Evolutionary conservation across 2,888 invertebrate genomes (phyloP).

Genomic region (Coronaproctus castanopsis): DNA sequence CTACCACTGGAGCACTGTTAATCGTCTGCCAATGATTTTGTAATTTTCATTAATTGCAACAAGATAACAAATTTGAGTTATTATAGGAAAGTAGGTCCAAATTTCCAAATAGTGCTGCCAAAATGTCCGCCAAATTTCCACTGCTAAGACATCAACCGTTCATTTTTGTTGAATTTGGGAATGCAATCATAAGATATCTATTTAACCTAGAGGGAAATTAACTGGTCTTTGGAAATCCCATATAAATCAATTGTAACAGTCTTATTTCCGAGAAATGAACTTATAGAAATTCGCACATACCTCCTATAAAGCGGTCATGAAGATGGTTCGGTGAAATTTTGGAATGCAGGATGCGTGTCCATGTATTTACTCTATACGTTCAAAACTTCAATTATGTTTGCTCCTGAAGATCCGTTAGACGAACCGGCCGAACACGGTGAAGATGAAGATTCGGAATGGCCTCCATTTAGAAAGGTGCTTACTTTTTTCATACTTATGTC

Average conservation of each 20-base stretch:
- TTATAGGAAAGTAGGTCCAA: not conserved
- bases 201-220: too few species aligned
- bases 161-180: not conserved
- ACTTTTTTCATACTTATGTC: too few species aligned
- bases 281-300: too few species aligned
- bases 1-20: not conserved
- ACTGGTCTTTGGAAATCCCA: too few species aligned
- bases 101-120: not conserved
- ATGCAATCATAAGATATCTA: not conserved
- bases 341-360: constrained; percentile 73
- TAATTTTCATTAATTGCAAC: not conserved
- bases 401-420: constrained; percentile 33
- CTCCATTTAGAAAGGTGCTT: constrained; percentile 67
- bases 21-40: not conserved
- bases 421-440: constrained; percentile 24
- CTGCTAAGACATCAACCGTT: not conserved
- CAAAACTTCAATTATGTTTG: constrained; percentile 53
- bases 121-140: not conserved
- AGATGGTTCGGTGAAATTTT: constrained; percentile 87
- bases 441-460: constrained; percentile 84
- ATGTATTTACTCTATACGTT: constrained; percentile 71
- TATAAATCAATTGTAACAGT: too few species aligned
- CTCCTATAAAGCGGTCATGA: too few species aligned
- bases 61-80: not conserved
- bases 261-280: too few species aligned